These are phyloP conservation scores for Temnothorax rugatulus DNA, from an alignment of 2,888 invertebrate genomes.

Conservation along the genomic window DNA sequence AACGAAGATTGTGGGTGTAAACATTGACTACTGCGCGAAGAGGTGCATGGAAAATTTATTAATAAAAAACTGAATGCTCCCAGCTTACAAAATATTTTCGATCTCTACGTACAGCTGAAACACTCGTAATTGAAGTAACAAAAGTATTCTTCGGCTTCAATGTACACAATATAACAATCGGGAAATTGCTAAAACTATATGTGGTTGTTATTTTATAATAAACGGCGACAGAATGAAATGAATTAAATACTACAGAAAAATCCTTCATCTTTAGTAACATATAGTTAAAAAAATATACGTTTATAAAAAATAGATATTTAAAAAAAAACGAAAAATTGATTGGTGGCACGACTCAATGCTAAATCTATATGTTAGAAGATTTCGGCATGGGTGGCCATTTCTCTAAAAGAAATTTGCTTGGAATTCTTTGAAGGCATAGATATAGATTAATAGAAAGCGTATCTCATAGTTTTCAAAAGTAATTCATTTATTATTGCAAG, in stretches of 20 bases:
- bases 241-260: neutral
- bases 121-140: neutral
- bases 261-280: neutral
- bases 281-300: neutral
- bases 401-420: neutral
- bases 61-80: constrained; percentile 5
- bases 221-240: neutral
- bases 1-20: constrained; percentile 1
- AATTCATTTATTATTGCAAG: neutral
- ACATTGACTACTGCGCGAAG: neutral
- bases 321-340: no score
- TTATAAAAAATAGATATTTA: neutral
- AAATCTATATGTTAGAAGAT: no score
- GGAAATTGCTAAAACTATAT: neutral
- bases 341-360: no score
- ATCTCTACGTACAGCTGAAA: neutral
- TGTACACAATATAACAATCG: neutral
- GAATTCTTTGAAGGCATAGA: neutral
- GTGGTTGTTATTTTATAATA: neutral
- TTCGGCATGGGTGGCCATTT: no score
- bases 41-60: neutral
- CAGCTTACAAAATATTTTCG: neutral
- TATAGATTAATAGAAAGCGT: neutral
- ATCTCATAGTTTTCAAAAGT: neutral
- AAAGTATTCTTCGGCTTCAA: neutral